phyloP scores from a whole-genome alignment of 2,797 vertebrate species.

The Mionectes olivaceus region DNA sequence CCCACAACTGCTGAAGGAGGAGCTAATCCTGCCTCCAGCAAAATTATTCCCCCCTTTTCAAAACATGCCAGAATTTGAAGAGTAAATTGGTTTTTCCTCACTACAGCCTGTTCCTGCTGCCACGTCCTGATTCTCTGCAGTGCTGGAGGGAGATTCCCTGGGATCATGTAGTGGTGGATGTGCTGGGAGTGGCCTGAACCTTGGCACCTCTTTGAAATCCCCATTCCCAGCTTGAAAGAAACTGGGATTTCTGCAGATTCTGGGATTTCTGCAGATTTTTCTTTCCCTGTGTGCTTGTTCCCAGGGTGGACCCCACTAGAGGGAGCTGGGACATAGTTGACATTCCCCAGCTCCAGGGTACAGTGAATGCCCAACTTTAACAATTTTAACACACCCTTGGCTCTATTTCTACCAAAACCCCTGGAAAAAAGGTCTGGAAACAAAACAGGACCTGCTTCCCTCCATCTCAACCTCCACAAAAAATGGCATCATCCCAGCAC shows the following conservation, averaged over 20 bases:
- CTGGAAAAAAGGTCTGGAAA: not conserved
- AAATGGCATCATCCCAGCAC: not conserved
- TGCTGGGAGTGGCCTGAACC: not conserved
- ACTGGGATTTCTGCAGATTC: not conserved
- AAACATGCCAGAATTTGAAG: not conserved
- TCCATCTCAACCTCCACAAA: not conserved
- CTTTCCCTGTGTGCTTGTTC: not conserved
- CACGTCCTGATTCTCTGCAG: not conserved
- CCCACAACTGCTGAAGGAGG: not conserved
- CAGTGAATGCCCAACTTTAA: not conserved
- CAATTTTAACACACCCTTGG: not conserved
- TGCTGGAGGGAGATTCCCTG: not conserved
- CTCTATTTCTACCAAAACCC: not conserved
- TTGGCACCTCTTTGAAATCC: not conserved
- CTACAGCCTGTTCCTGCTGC: not conserved
- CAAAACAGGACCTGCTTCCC: not conserved
- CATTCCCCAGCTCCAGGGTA: not conserved
- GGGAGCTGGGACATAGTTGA: conserved; percentile 50
- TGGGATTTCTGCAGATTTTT: not conserved
- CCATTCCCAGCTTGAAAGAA: not conserved
- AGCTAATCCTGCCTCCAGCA: not conserved
- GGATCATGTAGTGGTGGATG: not conserved
- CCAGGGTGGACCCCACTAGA: conserved; percentile 17
- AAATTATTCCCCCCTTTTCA: not conserved
- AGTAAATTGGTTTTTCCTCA: not conserved